Percentiles rank a stretch among this genome's conserved stretches.
phyloP scores from a whole-genome alignment of 2,888 invertebrate species.

The Eupithecia pulchellata region DNA sequence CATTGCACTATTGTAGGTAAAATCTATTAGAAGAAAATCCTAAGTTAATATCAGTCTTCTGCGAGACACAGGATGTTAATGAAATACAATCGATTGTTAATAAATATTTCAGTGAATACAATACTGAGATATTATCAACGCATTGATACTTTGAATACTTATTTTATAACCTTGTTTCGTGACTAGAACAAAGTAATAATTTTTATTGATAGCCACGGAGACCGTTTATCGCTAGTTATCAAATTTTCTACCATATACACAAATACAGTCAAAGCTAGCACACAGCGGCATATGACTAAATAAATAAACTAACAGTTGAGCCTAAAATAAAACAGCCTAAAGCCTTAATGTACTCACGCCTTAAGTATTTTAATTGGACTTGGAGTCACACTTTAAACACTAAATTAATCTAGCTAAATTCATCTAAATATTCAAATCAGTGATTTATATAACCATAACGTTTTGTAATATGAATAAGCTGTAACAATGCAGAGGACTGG shows the following conservation, averaged over 20 bases:
- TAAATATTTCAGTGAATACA: not conserved
- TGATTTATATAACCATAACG: slow-evolving; percentile 11
- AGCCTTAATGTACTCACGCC: slow-evolving; percentile 42
- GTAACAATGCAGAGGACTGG: slow-evolving; percentile 12
- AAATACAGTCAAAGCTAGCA: slow-evolving; percentile 51
- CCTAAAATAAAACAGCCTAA: slow-evolving; percentile 47
- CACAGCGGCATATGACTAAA: slow-evolving; percentile 51
- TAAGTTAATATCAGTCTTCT: slow-evolving; percentile 44
- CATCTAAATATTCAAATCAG: slow-evolving; percentile 20
- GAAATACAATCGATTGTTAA: slow-evolving; percentile 8
- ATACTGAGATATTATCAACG: slow-evolving; percentile 1
- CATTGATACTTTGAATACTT: slow-evolving; percentile 6
- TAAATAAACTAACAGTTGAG: slow-evolving; percentile 44
- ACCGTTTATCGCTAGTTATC: slow-evolving; percentile 37
- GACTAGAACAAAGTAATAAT: slow-evolving; percentile 68
- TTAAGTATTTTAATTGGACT: slow-evolving; percentile 38
- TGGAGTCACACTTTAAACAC: slow-evolving; percentile 25
- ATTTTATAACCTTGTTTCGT: slow-evolving; percentile 47
- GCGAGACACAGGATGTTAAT: slow-evolving; percentile 12
- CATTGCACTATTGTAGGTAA: slow-evolving; percentile 39
- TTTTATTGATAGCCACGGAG: slow-evolving; percentile 44
- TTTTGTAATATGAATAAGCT: slow-evolving; percentile 27
- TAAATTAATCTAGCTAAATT: slow-evolving; percentile 33
- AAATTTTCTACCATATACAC: slow-evolving; percentile 33
- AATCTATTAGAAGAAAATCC: slow-evolving; percentile 45